These are phyloP conservation scores for Manis pentadactyla DNA, from an alignment of 2,797 vertebrate genomes.

Conservation along the genomic window DNA sequence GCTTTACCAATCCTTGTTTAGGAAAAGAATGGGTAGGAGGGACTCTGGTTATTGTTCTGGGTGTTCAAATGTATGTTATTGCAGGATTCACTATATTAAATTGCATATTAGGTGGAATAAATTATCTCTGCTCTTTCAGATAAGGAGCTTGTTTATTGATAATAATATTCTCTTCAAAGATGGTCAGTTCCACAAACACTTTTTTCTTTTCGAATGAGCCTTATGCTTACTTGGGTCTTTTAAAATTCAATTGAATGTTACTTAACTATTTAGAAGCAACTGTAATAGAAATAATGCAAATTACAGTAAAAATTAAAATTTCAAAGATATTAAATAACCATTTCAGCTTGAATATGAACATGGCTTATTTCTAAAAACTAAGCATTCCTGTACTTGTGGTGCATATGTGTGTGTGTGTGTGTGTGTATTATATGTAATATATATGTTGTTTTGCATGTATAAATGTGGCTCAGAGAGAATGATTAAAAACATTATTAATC, in stretches of 20 bases:
- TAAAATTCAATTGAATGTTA: background rate
- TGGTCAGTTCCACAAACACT: background rate
- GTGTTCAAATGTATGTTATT: conserved; percentile 34
- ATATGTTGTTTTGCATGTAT: background rate
- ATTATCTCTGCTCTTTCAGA: background rate
- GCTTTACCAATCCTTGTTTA: background rate
- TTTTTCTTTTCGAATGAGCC: background rate
- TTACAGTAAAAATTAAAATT: conserved; percentile 7
- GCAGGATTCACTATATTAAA: background rate
- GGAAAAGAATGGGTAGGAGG: background rate
- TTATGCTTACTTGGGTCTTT: background rate
- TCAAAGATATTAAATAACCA: background rate
- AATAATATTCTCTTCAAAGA: background rate
- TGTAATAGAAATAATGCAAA: background rate
- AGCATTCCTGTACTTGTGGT: conserved; percentile 35
- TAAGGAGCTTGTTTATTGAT: background rate
- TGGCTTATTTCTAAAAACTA: conserved; percentile 35
- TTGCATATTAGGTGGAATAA: background rate
- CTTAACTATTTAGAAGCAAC: background rate
- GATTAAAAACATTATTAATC: background rate
- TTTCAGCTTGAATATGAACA: conserved; percentile 35
- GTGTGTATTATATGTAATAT: too few species aligned
- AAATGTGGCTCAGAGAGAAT: background rate
- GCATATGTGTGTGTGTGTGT: background rate
- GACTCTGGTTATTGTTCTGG: conserved; percentile 56